A percentile compares a stretch with the other conserved stretches of the same genome.
These are phyloP conservation scores for Malacoctenus gilli DNA, from an alignment of 2,797 vertebrate genomes.

Conservation along the genomic window DNA sequence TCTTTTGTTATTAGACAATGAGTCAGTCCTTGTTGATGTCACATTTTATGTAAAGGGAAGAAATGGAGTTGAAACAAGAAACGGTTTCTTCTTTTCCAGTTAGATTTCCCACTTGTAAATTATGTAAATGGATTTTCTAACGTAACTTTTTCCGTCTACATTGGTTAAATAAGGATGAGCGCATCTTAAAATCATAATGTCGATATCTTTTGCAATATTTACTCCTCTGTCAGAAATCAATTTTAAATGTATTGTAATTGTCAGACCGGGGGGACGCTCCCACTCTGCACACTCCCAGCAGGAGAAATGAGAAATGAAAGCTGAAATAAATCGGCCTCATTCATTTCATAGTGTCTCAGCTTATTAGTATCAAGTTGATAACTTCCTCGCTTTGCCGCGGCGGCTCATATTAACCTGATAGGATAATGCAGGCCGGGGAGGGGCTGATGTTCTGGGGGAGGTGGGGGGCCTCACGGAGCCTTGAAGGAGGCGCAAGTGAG, in stretches of 20 bases:
- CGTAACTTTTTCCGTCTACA: slow-evolving; percentile 11
- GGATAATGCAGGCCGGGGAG: slow-evolving; percentile 33
- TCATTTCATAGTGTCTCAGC: slow-evolving; percentile 42
- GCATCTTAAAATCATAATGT: slow-evolving; percentile 10
- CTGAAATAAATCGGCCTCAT: slow-evolving; percentile 41
- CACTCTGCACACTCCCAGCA: slow-evolving; percentile 6
- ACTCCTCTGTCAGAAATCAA: slow-evolving; percentile 21
- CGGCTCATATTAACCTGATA: slow-evolving; percentile 40
- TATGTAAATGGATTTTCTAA: too few relatives aligned
- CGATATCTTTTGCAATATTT: slow-evolving; percentile 22
- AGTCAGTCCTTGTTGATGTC: too few relatives aligned
- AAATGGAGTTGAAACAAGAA: too few relatives aligned
- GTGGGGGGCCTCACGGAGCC: slow-evolving; percentile 31
- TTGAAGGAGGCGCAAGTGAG: slow-evolving; percentile 20
- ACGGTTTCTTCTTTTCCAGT: too few relatives aligned
- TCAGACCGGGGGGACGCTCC: background rate
- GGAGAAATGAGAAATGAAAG: slow-evolving; percentile 37
- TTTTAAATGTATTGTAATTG: slow-evolving; percentile 23
- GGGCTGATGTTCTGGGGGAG: too few relatives aligned
- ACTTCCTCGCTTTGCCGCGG: slow-evolving; percentile 31
- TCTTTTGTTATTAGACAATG: too few relatives aligned
- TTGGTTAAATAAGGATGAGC: slow-evolving; percentile 8
- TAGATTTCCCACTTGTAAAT: too few relatives aligned
- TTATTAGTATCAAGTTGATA: slow-evolving; percentile 52
- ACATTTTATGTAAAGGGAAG: too few relatives aligned